phyloP scores from a whole-genome alignment of 1,140 invertebrate species.

The Zelostemma sp. region DNA sequence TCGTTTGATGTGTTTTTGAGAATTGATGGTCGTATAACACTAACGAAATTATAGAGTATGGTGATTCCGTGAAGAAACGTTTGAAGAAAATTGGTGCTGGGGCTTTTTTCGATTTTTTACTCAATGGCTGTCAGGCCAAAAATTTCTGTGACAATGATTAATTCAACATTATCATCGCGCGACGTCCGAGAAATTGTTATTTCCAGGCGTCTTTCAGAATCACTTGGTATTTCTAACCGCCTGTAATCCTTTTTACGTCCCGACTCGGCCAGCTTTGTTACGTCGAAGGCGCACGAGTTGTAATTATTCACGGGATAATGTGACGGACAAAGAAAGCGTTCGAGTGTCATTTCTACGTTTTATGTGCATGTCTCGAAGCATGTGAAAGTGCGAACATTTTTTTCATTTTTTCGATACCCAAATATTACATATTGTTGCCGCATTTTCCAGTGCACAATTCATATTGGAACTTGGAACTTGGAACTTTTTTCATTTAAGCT shows the following conservation, averaged over 20 bases:
- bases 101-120: neutral
- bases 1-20: neutral
- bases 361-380: constrained; percentile 18
- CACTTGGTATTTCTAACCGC: constrained; percentile 27
- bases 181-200: constrained; percentile 57
- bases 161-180: constrained; percentile 12
- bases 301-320: constrained; percentile 57
- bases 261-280: constrained; percentile 19
- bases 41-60: too few species aligned
- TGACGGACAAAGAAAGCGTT: constrained; percentile 33
- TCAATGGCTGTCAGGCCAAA: neutral
- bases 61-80: too few species aligned
- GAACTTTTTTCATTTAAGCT: too few species aligned
- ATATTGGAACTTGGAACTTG: too few species aligned
- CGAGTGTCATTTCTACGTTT: constrained; percentile 35
- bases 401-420: too few species aligned
- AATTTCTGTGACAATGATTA: constrained; percentile 8
- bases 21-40: too few species aligned
- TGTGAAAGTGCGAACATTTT: constrained; percentile 18
- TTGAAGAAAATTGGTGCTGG: constrained; percentile 15
- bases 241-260: constrained; percentile 21
- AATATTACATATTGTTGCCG: too few species aligned
- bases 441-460: neutral
- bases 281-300: constrained; percentile 45
- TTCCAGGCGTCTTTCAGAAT: constrained; percentile 53